Evolutionary conservation across 2,797 vertebrate genomes (phyloP).

Genomic region (Falco peregrinus): DNA sequence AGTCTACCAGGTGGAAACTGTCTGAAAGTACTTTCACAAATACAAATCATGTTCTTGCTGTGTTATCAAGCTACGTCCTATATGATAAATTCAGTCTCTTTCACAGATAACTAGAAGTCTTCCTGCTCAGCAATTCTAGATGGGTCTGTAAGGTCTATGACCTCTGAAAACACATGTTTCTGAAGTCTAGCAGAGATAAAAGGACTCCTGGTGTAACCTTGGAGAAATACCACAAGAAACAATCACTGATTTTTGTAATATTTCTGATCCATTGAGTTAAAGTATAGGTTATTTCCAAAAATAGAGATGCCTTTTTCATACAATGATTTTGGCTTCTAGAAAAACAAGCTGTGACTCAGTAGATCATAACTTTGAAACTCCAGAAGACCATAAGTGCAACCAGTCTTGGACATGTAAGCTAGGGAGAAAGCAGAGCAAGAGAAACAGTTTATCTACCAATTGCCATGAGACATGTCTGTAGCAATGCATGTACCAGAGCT

Average conservation of each 20-base stretch:
- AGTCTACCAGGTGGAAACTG: background rate
- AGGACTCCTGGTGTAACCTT: background rate
- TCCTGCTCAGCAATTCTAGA: background rate
- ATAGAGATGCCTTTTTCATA: background rate
- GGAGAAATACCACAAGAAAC: background rate
- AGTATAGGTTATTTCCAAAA: background rate
- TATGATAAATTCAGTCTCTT: background rate
- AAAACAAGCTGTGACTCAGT: background rate
- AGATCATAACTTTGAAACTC: background rate
- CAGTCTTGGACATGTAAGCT: background rate
- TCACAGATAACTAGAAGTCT: background rate
- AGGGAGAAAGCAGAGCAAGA: background rate
- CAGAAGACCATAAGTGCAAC: background rate
- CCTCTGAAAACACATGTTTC: constrained; percentile 9
- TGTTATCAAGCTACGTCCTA: background rate
- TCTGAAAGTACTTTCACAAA: background rate
- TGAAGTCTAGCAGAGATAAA: background rate
- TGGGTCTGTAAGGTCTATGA: background rate
- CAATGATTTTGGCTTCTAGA: background rate
- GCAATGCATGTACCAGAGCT: background rate
- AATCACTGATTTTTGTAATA: background rate
- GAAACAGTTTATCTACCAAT: background rate
- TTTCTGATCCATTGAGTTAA: background rate
- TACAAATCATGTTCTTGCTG: background rate
- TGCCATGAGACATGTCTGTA: background rate